Conservation (phyloP, 2,113 vertebrate genomes). For the Poeciliopsis occidentalis region DNA sequence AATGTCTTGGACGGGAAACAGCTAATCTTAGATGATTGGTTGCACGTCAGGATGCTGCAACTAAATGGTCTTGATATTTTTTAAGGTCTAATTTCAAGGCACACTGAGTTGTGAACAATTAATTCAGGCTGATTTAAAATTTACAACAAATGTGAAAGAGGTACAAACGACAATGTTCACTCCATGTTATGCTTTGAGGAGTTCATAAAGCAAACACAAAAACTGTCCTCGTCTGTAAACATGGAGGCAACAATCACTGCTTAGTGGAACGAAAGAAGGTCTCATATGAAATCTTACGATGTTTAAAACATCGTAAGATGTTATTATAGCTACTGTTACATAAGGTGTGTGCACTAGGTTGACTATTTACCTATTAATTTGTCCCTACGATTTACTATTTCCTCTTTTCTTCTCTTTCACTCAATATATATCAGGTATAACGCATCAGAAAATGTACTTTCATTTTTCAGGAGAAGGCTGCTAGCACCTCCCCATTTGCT, state of each 20-base stretch:
- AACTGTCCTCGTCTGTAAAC: neutral
- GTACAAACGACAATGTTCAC: neutral
- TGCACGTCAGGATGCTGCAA: conserved; percentile 31
- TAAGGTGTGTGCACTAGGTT: too few relatives aligned
- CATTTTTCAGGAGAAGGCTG: too few relatives aligned
- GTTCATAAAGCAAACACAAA: neutral
- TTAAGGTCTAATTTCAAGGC: conserved; percentile 25
- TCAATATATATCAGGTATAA: too few relatives aligned
- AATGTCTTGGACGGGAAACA: conserved; percentile 54
- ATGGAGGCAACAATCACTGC: neutral
- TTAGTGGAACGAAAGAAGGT: neutral
- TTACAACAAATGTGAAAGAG: conserved; percentile 12
- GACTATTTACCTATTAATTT: too few relatives aligned
- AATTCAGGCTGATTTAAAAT: conserved; percentile 49
- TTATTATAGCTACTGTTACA: too few relatives aligned
- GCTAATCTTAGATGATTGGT: conserved; percentile 67
- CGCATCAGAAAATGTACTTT: too few relatives aligned
- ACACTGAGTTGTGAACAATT: conserved; percentile 37
- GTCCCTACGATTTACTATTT: too few relatives aligned
- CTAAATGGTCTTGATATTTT: conserved; percentile 5
- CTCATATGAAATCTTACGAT: too few relatives aligned
- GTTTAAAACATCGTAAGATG: too few relatives aligned
- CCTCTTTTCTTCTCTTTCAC: too few relatives aligned
- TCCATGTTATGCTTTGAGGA: neutral
- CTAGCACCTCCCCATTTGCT: too few relatives aligned